Conservation (phyloP, 1,140 invertebrate genomes). For the Papilio polyxenes region DNA sequence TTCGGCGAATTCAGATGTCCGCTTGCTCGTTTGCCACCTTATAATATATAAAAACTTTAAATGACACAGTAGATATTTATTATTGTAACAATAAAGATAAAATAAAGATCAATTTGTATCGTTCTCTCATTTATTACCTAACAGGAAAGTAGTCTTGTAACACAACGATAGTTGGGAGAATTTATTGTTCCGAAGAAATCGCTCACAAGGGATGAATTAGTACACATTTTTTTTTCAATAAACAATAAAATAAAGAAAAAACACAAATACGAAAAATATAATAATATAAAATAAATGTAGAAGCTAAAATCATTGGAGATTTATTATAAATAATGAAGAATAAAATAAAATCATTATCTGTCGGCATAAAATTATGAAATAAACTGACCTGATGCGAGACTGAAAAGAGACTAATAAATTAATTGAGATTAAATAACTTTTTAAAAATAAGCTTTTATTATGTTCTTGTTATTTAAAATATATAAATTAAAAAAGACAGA, state of each 20-base stretch:
- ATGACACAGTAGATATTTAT: neutral
- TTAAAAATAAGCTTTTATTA: too few relatives aligned
- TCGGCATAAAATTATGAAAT: too few relatives aligned
- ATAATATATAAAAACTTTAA: neutral
- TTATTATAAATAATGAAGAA: too few relatives aligned
- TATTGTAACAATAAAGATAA: neutral
- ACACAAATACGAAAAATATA: neutral
- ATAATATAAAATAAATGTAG: neutral
- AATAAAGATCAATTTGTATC: conserved; percentile 6
- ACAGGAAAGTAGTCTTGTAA: neutral
- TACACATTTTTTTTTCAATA: neutral
- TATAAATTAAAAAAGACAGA: too few relatives aligned
- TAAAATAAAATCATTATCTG: too few relatives aligned
- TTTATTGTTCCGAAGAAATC: conserved; percentile 30
- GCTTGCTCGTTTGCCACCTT: too few relatives aligned
- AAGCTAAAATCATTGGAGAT: too few relatives aligned
- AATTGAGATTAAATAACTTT: too few relatives aligned
- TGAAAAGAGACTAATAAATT: too few relatives aligned
- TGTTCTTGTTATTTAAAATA: too few relatives aligned
- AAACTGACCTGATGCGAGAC: too few relatives aligned
- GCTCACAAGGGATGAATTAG: conserved; percentile 28
- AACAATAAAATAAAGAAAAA: neutral
- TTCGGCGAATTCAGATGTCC: too few relatives aligned
- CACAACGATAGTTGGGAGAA: conserved; percentile 15
- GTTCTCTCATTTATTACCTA: neutral